Evolutionary conservation across 2,888 invertebrate species (phyloP).

Genomic region (Fabriciana adippe): DNA sequence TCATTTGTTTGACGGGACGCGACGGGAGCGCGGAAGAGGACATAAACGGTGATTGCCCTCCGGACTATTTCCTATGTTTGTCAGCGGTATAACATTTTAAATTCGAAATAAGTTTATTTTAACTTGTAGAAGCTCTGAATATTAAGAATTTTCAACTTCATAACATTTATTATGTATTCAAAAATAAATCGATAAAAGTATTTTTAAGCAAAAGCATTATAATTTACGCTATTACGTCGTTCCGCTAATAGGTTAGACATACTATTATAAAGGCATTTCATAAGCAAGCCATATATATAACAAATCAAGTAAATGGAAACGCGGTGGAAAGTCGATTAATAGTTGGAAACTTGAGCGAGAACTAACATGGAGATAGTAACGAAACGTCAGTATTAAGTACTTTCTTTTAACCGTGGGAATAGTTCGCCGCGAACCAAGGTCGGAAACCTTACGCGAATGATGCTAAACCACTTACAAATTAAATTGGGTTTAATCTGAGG

Average conservation of each 20-base stretch:
- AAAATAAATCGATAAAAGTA: background rate
- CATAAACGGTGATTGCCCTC: constrained; percentile 68
- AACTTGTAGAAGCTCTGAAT: too few relatives aligned
- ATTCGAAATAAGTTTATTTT: too few relatives aligned
- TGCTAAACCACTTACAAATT: constrained; percentile 33
- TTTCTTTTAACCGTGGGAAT: constrained; percentile 36
- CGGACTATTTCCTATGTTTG: constrained; percentile 30
- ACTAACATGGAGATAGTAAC: constrained; percentile 11
- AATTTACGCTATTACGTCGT: too few relatives aligned
- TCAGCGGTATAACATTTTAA: constrained; percentile 2
- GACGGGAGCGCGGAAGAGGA: constrained; percentile 53
- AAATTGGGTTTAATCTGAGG: constrained; percentile 23
- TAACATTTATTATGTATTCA: too few relatives aligned
- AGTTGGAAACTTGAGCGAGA: constrained; percentile 16
- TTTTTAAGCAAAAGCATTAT: background rate
- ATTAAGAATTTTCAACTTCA: too few relatives aligned
- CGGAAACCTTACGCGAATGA: constrained; percentile 34
- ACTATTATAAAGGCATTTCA: background rate
- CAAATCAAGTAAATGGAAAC: constrained; percentile 13
- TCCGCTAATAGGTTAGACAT: background rate
- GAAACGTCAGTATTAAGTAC: constrained; percentile 13
- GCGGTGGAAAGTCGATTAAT: constrained; percentile 12
- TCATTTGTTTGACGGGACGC: constrained; percentile 5
- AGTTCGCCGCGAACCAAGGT: constrained; percentile 29
- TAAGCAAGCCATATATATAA: background rate